Base-by-base conservation (phyloP, 1,140 invertebrate genomes). In the Rhopalosiphum maidis region DNA sequence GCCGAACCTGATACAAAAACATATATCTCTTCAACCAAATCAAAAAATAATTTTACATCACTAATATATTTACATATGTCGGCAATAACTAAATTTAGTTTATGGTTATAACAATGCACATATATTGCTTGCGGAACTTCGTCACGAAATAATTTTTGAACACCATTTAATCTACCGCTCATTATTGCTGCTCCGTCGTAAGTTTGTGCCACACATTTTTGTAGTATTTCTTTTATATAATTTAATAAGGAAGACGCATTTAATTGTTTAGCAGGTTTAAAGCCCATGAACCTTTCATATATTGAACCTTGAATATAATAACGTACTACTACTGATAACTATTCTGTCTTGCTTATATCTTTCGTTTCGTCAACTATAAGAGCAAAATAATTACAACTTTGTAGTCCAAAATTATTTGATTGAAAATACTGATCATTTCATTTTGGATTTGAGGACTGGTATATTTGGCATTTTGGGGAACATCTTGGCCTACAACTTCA, bases 341-440 rank as follows among this genome's bases (percentile, higher is more conserved):
- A 68, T 83, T 92, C 68, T 82, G 68, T 83, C 68, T 92, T 92
- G 18, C 35, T 68, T 92, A 46, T 83, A 83, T 92, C 55, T 83
- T 92, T 92, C 21, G 37, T 92, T 92, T 92, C 91, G 46, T 92
- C 91, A 43, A 92, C 55, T 46, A 92, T 92, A 46, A 83, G 91
- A 93, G 91, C 91, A 85, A 93, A 93, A 93, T 83, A 93, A 82
- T 85, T 83, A 82, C 68, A 93, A 30, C 46, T 93, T 82, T 93
- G 55, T 93, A 82, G n/a, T 83, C 77, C 77, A 93, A 51, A 77
- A 82, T 82, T 22, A 85, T 83, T 82, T 82, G 35, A 82, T 48
- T 93, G 22, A 93, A 82, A 93, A 93, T 93, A 83, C 77, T 85
- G 8, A 93, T 93, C 37, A 93, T 83, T 85, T 93, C 91, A 83